These are phyloP conservation scores for Microcebus murinus DNA, from an alignment of 2,113 vertebrate species.

Conservation along the genomic window DNA sequence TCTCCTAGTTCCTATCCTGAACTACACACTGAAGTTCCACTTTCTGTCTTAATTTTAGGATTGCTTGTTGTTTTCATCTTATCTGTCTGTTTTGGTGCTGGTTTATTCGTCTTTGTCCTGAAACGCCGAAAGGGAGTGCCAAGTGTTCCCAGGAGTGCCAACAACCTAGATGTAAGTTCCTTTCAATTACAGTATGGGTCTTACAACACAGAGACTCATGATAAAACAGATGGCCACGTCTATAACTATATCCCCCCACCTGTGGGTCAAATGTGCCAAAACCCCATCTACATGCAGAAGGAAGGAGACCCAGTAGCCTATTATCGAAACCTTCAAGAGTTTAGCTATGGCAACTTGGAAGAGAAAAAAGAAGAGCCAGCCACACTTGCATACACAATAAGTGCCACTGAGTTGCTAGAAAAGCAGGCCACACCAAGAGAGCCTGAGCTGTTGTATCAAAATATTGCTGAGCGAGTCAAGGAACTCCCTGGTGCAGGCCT, in stretches of 20 bases:
- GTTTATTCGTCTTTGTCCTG: slow-evolving; percentile 97
- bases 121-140: slow-evolving; percentile 95
- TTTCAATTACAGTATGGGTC: slow-evolving; percentile 97
- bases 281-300: slow-evolving; percentile 99
- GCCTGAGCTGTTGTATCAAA: slow-evolving; percentile 96
- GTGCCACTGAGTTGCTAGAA: slow-evolving; percentile 93
- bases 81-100: slow-evolving; percentile 97
- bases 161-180: slow-evolving; percentile 95
- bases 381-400: slow-evolving; percentile 94
- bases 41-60: slow-evolving; percentile 97
- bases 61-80: slow-evolving; percentile 98
- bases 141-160: slow-evolving; percentile 89
- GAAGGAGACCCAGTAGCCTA: slow-evolving; percentile 94
- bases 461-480: slow-evolving; percentile 93
- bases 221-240: slow-evolving; percentile 94
- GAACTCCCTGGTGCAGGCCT: slow-evolving; percentile 92
- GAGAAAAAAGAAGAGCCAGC: slow-evolving; percentile 89
- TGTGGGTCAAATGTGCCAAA: slow-evolving; percentile 98
- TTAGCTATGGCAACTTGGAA: slow-evolving; percentile 91
- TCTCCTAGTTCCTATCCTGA: slow-evolving; percentile 92
- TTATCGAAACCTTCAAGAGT: slow-evolving; percentile 95
- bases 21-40: slow-evolving; percentile 93
- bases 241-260: slow-evolving; percentile 97
- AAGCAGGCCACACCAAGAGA: slow-evolving; percentile 89
- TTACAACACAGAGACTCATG: slow-evolving; percentile 90